Conservation (phyloP, 2,888 invertebrate species). For the Lithophane semibrunnea region DNA sequence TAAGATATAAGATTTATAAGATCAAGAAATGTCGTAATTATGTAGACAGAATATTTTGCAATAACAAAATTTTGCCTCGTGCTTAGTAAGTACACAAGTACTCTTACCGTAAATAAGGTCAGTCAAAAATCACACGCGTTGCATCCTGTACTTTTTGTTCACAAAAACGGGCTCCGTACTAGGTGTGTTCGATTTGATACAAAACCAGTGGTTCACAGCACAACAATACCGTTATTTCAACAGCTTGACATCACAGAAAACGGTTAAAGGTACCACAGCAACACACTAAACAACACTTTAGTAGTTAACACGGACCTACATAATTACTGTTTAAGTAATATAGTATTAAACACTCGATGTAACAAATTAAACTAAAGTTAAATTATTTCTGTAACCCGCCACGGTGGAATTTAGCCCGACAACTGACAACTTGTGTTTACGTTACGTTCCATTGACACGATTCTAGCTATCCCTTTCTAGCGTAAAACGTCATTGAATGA, state of each 20-base stretch:
- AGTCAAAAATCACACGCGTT: conserved; percentile 77
- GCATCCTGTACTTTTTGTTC: conserved; percentile 78
- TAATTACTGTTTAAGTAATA: conserved; percentile 62
- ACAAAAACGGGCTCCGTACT: conserved; percentile 77
- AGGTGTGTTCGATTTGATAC: conserved; percentile 84
- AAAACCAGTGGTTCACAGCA: conserved; percentile 67
- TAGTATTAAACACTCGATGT: conserved; percentile 45
- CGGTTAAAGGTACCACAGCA: conserved; percentile 53
- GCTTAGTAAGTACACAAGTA: conserved; percentile 14
- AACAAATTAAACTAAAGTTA: conserved; percentile 54
- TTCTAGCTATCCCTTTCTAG: conserved; percentile 70
- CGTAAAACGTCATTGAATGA: not conserved
- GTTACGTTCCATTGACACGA: conserved; percentile 80
- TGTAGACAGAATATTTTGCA: conserved; percentile 39
- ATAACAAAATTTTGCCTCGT: conserved; percentile 11
- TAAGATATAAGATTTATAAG: conserved; percentile 34
- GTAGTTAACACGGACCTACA: conserved; percentile 55
- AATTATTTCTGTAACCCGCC: conserved; percentile 69
- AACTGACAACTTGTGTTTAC: conserved; percentile 85
- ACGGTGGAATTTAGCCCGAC: conserved; percentile 78
- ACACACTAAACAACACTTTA: conserved; percentile 60
- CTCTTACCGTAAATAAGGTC: conserved; percentile 64
- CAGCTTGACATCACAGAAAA: conserved; percentile 74
- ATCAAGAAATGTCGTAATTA: conserved; percentile 54
- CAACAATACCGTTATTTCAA: conserved; percentile 82